Percentiles rank a stretch among this genome's conserved stretches.
phyloP scores from a whole-genome alignment of 23 tunicate species.

The Oikopleura albicans region DNA sequence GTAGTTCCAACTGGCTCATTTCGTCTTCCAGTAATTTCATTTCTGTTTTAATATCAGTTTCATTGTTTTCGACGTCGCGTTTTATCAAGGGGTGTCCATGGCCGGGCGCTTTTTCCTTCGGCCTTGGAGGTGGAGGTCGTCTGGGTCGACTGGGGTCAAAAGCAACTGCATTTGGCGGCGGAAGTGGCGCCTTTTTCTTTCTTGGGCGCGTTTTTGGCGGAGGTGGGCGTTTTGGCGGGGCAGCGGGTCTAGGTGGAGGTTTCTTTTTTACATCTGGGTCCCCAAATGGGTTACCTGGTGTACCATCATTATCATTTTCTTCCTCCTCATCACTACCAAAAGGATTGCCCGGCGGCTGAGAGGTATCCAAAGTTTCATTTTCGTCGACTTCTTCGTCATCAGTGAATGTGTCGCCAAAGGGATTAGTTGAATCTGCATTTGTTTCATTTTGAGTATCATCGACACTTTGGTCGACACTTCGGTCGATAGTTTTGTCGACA shows the following conservation, averaged over 20 bases:
- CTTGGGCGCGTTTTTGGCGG: not conserved
- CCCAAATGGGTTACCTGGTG: not conserved
- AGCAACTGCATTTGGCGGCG: not conserved
- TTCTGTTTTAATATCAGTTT: not conserved
- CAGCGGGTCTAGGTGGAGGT: not conserved
- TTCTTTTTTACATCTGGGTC: not conserved
- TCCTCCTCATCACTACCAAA: not conserved
- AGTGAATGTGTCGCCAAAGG: not conserved
- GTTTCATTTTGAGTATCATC: not conserved
- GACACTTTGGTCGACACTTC: not conserved
- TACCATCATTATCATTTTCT: not conserved
- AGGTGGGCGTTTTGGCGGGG: not conserved
- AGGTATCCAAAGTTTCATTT: not conserved
- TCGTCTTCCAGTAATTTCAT: not conserved
- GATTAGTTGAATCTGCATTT: not conserved
- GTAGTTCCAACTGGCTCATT: not conserved
- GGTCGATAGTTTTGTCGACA: not conserved
- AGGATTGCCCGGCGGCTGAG: not conserved
- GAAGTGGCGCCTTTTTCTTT: not conserved
- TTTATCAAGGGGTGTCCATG: not conserved
- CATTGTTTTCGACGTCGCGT: not conserved
- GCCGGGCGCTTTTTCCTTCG: not conserved
- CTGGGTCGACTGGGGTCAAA: not conserved
- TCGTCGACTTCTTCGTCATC: not conserved
- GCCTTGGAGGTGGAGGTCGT: constrained; percentile 15